Percentiles rank a stretch among this genome's conserved stretches.
Conservation (phyloP, 2,888 invertebrate species). For the Drosophila demipolita region DNA sequence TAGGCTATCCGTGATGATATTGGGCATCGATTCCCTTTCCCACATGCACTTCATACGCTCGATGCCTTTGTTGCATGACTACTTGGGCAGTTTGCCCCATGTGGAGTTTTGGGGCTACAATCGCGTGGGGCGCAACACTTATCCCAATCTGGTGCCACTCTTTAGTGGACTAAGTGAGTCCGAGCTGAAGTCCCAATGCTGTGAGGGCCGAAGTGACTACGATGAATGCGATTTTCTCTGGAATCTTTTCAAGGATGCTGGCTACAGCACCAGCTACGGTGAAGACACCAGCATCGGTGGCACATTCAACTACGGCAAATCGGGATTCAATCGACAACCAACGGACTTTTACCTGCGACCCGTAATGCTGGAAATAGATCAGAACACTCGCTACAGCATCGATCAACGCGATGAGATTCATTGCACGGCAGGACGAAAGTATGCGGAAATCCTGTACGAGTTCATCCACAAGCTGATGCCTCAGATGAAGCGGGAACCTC, state of each 20-base stretch:
- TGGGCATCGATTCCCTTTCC: conserved; percentile 94
- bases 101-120: conserved; percentile 93
- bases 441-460: conserved; percentile 41
- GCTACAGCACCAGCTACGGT: conserved; percentile 89
- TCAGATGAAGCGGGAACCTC: neutral
- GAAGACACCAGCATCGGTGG: conserved; percentile 92
- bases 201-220: conserved; percentile 84
- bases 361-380: conserved; percentile 89
- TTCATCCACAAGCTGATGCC: conserved; percentile 47
- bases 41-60: conserved; percentile 92
- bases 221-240: conserved; percentile 93
- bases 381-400: conserved; percentile 76
- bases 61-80: conserved; percentile 87
- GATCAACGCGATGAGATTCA: conserved; percentile 31
- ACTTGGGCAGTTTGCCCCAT: conserved; percentile 85
- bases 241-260: conserved; percentile 88
- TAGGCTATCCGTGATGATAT: conserved; percentile 89
- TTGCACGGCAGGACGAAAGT: conserved; percentile 46
- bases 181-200: conserved; percentile 88
- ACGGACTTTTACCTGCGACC: conserved; percentile 93
- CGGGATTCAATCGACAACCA: conserved; percentile 90
- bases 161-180: conserved; percentile 89
- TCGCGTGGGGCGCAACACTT: conserved; percentile 96
- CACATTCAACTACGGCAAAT: conserved; percentile 91
- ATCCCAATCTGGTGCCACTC: conserved; percentile 93